Percentiles rank a stretch among this genome's conserved stretches.
These are phyloP conservation scores for Anhinga rufa DNA, from an alignment of 2,113 vertebrate species.

Conservation along the genomic window DNA sequence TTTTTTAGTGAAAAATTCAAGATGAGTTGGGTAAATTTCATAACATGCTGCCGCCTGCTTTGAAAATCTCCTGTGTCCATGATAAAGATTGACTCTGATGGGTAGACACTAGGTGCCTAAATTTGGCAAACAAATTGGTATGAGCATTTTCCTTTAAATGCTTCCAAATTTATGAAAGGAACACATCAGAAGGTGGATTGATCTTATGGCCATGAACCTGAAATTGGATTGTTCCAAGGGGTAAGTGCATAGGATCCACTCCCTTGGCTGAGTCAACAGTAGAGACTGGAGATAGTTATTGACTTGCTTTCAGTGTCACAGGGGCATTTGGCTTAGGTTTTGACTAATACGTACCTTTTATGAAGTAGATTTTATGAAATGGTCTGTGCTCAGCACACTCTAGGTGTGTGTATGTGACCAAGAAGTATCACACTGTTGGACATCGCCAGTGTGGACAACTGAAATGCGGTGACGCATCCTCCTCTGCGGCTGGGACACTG, in stretches of 20 bases:
- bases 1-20: background rate
- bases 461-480: background rate
- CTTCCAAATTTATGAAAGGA: background rate
- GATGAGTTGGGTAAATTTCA: background rate
- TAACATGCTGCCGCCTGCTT: background rate
- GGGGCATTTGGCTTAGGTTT: background rate
- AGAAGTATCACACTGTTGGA: background rate
- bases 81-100: background rate
- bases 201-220: background rate
- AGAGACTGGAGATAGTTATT: background rate
- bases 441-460: background rate
- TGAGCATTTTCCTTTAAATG: background rate
- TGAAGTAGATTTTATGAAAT: background rate
- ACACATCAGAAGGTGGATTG: background rate
- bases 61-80: background rate
- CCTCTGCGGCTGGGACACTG: too few species aligned
- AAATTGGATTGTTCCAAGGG: background rate
- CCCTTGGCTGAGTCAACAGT: background rate
- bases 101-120: background rate
- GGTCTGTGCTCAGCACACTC: background rate
- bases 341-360: background rate
- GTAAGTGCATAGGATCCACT: background rate
- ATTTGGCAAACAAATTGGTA: background rate
- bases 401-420: background rate
- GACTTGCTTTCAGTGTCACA: background rate